Base-by-base conservation (phyloP, 1,140 invertebrate species). In the Parapsyche elsis region DNA sequence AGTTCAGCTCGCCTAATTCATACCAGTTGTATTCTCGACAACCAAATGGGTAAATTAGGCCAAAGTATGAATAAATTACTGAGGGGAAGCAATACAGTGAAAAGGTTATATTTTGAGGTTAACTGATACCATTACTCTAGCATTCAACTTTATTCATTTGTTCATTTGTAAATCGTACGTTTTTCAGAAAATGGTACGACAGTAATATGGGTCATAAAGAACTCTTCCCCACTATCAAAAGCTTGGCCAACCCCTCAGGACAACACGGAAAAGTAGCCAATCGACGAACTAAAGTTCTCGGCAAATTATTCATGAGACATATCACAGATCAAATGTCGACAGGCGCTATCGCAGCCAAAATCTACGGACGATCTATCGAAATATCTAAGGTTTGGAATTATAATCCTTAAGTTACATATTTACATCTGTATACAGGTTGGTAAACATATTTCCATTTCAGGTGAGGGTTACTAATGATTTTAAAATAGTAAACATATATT, bases 251-350 rank as follows among this genome's bases (percentile, higher is more conserved):
- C 81, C 84, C 84, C 5, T 85, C 86, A 64, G 79, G 85, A 77
- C 86, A 87, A 59, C 87, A 87, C 1, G 87, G 87, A 23, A 89
- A 91, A 73, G 85, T 86, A 59, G 87, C 87, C 9, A 83, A 85
- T 0, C 86, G 89, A 61, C 86, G 94, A 85, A 87, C 91, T 7
- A 86, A 87, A 0, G 90, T 95, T 49, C 85, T 95, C 9, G 94
- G 95, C 85, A 94, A 94, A 86, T 80, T 95, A n/a, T 95, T 95
- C 83, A 95, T 95, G 93, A 91, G 91, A 84, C 88, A 94, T 64
- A 92, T 95, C 16, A 94, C 93, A 0, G 94, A 95, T 84, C 85
- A 94, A 9, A 90, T 95, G 89, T 90, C 93, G 1, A 92, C 92
- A 4, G 93, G 93, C 0, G 91, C 92, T 82, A 87, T 92, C 19